Evolutionary conservation across 2,113 vertebrate genomes (phyloP), one percentile per base, ranked within the genome.

Genomic region (Epinephelus lanceolatus): DNA sequence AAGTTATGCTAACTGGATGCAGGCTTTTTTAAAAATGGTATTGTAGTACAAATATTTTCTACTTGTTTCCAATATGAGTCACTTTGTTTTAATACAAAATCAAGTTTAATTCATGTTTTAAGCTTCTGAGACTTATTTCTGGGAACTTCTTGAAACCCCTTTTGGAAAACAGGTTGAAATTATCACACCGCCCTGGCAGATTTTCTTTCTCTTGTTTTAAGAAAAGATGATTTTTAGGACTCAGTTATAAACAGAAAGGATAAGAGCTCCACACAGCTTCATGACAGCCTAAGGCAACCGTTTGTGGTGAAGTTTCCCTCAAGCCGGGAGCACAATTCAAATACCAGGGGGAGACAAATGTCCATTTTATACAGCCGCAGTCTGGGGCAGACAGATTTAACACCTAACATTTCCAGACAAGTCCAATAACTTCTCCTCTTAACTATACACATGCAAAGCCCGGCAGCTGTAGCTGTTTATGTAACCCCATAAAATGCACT

Each of bases 381-480:
- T 70, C 86, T 80, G 18, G 33, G 56, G 83, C 90, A 87, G 91
- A 93, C 94, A 81, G 25, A 83, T 78, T 90, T 91, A 82, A 93
- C 91, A 83, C 88, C 86, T 85, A 80, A 81, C 67, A 67, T 52
- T 88, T 89, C 84, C 90, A 92, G 89, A 86, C 86, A 42, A 53
- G 81, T 88, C 87, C 88, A 89, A 23, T 70, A 71, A 86, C 89
- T 79, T 78, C 80, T 80, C 18, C 8, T 55, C 81, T 71, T 30
- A 80, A 80, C 83, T 57, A n/a, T 52, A 61, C 77, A 75, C 84
- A 82, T 75, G 49, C 73, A 62, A 65, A 83, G 82, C 27, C 85
- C 15, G 51, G 74, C 87, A 90, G 88, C 84, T 74, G 83, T 17
- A 60, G 83, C 76, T 83, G 89, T 91, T 94, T 91, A 93, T 84